Conservation (phyloP, 2,888 invertebrate species). For the Eubasilissa splendida region DNA sequence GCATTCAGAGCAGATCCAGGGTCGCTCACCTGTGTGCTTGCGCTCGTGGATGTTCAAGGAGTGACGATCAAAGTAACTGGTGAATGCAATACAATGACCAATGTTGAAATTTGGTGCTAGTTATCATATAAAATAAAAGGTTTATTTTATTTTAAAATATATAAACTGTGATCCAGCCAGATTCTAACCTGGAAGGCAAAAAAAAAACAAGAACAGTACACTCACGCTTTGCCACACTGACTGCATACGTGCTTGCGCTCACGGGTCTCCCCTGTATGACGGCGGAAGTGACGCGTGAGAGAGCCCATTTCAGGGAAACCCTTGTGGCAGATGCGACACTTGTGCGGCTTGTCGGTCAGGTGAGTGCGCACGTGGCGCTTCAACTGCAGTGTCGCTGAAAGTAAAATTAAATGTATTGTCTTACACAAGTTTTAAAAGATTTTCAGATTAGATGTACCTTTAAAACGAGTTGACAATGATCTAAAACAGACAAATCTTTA, state of each 20-base stretch:
- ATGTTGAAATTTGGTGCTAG: not conserved
- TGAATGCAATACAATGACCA: conserved; percentile 1
- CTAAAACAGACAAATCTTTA: no score
- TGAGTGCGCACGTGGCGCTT: conserved; percentile 72
- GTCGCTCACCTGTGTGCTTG: conserved; percentile 66
- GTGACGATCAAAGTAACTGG: conserved; percentile 64
- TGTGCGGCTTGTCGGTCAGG: conserved; percentile 70
- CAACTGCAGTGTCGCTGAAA: conserved; percentile 63
- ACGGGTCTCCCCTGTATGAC: conserved; percentile 70
- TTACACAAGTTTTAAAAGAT: no score
- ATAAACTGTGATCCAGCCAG: not conserved
- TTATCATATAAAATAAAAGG: no score
- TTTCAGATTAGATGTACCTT: no score
- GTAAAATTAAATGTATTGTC: conserved; percentile 34
- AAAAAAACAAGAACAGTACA: conserved; percentile 2
- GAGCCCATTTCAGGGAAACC: conserved; percentile 72
- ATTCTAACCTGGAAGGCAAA: not conserved
- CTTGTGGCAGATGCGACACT: conserved; percentile 70
- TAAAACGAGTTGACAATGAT: no score
- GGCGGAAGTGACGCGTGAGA: conserved; percentile 69
- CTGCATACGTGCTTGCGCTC: conserved; percentile 70
- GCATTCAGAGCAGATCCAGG: conserved; percentile 66
- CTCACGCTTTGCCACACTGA: conserved; percentile 70
- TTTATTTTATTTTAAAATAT: not conserved
- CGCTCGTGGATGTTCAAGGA: conserved; percentile 65